These are phyloP conservation scores for Catalaphyllia jardinei DNA, from an alignment of 64 coral and sea anemone genomes.

Conservation along the genomic window DNA sequence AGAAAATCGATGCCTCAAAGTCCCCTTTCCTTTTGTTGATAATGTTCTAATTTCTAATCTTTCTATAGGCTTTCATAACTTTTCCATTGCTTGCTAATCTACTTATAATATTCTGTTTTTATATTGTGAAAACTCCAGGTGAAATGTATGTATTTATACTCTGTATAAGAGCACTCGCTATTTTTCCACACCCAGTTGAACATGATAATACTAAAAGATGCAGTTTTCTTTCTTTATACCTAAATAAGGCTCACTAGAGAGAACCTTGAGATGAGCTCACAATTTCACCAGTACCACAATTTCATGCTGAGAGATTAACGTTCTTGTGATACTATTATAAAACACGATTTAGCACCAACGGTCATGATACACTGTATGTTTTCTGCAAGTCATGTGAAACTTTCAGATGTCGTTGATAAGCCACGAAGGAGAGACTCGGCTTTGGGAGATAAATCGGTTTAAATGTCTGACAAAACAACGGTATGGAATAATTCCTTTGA, in stretches of 20 bases:
- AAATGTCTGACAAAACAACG: conserved; percentile 19
- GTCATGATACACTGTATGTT: not conserved
- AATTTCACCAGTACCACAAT: no score
- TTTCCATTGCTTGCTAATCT: conserved; percentile 43
- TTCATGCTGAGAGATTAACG: no score
- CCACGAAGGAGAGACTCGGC: not conserved
- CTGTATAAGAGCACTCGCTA: no score
- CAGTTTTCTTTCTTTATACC: no score
- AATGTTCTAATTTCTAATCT: conserved; percentile 29
- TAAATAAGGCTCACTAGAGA: no score
- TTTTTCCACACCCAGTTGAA: no score
- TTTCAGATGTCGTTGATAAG: not conserved
- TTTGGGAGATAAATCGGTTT: conserved; percentile 7
- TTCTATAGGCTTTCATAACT: conserved; percentile 30
- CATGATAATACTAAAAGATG: no score
- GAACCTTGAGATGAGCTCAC: no score
- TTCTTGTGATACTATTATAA: not conserved
- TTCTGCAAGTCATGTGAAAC: not conserved
- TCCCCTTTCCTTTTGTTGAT: conserved; percentile 27
- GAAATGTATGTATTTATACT: no score
- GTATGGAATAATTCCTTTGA: not conserved
- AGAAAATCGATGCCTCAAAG: conserved; percentile 33
- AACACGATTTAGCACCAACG: not conserved
- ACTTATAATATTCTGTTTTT: not conserved
- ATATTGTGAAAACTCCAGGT: no score